phyloP scores from a whole-genome alignment of 2,797 vertebrate genomes.

The Passerculus sandwichensis region DNA sequence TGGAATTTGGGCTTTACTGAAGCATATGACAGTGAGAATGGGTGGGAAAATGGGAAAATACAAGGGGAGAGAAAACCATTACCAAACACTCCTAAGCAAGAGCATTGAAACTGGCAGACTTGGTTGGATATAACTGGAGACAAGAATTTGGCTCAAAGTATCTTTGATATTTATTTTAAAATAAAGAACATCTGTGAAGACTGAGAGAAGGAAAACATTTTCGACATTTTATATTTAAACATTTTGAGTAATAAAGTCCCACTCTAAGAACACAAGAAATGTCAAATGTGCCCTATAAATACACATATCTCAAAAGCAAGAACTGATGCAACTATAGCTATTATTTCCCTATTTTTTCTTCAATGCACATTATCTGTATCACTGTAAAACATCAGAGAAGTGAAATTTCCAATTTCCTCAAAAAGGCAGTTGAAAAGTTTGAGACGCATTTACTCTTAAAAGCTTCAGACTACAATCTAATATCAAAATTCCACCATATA shows the following conservation, averaged over 20 bases:
- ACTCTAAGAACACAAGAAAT: constrained; percentile 40
- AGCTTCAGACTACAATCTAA: neutral
- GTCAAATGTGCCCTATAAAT: constrained; percentile 11
- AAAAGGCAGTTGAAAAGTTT: neutral
- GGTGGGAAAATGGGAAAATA: constrained; percentile 14
- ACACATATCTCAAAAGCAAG: neutral
- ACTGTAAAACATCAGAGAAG: neutral
- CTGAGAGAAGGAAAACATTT: constrained; percentile 41
- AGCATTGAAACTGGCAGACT: neutral
- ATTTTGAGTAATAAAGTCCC: constrained; percentile 58
- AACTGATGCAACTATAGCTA: neutral
- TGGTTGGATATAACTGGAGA: neutral
- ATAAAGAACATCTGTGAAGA: constrained; percentile 58
- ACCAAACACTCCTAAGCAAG: neutral
- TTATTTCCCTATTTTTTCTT: constrained; percentile 9
- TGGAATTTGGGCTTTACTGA: neutral
- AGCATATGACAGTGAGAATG: neutral
- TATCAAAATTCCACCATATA: neutral
- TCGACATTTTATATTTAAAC: constrained; percentile 46
- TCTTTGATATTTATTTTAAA: constrained; percentile 61
- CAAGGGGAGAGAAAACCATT: neutral
- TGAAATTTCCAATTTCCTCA: neutral
- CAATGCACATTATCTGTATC: neutral
- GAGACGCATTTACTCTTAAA: neutral
- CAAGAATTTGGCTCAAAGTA: constrained; percentile 40